Evolutionary conservation across 2,888 invertebrate species (phyloP).

Genomic region (Eilema depressum): DNA sequence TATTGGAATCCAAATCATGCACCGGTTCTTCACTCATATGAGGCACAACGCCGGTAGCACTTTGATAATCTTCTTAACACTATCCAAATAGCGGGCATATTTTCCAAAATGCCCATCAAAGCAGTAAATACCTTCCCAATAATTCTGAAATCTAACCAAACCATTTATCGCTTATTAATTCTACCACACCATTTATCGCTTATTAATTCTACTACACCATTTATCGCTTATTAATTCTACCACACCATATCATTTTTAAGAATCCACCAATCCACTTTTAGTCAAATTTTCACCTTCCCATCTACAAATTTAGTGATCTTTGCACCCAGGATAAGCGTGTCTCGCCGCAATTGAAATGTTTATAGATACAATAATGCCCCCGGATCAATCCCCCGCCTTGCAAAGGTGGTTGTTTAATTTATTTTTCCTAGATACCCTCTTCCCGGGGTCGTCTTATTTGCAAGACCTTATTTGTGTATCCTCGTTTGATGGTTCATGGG

Average conservation of each 20-base stretch:
- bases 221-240: background rate
- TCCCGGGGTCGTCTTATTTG: conserved; percentile 48
- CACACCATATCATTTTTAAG: background rate
- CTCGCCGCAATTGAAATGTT: conserved; percentile 81
- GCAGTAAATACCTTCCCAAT: background rate
- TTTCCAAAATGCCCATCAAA: background rate
- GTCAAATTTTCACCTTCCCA: background rate
- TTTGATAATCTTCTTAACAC: no score
- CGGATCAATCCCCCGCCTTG: conserved; percentile 75
- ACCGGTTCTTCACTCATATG: no score
- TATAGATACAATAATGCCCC: conserved; percentile 81
- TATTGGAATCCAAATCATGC: background rate
- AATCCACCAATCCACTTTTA: background rate
- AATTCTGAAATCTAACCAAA: background rate
- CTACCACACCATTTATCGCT: background rate
- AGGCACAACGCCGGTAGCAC: no score
- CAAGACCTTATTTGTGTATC: conserved; percentile 48
- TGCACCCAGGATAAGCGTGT: conserved; percentile 54
- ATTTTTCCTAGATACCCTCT: conserved; percentile 69
- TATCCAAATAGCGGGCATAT: no score
- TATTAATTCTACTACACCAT: background rate
- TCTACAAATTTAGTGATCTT: conserved; percentile 48
- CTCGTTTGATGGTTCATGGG: conserved; percentile 39
- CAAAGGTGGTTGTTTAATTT: conserved; percentile 74
- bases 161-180: background rate